These are phyloP conservation scores for Callyntrura sp. DNA, from an alignment of 2,888 invertebrate species.

Conservation along the genomic window DNA sequence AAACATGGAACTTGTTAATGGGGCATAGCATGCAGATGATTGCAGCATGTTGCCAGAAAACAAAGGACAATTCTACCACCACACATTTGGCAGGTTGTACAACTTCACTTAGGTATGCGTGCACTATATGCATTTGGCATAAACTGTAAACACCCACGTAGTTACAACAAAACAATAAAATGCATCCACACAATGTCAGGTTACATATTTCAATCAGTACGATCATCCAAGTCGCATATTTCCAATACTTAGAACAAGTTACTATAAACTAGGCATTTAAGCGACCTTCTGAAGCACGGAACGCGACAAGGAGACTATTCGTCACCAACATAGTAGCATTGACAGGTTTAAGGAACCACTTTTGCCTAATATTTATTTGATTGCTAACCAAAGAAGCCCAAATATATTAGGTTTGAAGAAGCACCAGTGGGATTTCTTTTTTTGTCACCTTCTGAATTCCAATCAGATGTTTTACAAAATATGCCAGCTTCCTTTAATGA, in stretches of 20 bases:
- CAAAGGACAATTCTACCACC: no score
- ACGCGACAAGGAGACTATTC: neutral
- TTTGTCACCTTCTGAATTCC: slow-evolving; percentile 2
- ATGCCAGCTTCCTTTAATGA: slow-evolving; percentile 2
- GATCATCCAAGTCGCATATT: neutral
- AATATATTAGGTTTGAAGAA: neutral
- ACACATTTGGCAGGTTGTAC: no score
- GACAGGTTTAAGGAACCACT: slow-evolving; percentile 13
- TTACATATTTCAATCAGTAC: neutral
- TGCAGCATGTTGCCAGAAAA: neutral
- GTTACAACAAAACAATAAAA: no score
- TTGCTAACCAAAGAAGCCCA: neutral
- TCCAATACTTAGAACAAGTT: no score
- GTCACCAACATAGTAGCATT: slow-evolving; percentile 20
- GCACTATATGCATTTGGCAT: neutral
- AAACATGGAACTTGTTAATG: neutral
- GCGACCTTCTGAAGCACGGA: neutral
- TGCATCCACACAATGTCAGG: neutral
- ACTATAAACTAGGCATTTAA: no score
- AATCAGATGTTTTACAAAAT: slow-evolving; percentile 12
- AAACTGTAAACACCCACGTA: no score
- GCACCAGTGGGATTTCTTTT: neutral
- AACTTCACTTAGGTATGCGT: neutral
- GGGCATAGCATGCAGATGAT: neutral
- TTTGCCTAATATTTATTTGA: neutral